Evolutionary conservation across 2,797 vertebrate species (phyloP).

Genomic region (Muscicapa comitata): DNA sequence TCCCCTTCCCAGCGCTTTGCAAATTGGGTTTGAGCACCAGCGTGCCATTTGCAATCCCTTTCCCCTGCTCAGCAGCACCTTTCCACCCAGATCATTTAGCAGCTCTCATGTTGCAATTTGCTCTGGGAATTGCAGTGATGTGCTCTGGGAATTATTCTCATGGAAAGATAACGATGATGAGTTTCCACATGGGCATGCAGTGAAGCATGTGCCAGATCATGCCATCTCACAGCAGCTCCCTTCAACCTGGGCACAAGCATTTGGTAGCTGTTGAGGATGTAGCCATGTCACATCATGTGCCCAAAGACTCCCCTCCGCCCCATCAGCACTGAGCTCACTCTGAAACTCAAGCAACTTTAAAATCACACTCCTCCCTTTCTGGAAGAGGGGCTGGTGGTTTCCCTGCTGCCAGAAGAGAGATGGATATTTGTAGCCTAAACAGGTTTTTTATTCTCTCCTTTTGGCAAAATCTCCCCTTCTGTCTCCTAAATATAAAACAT

Average conservation of each 20-base stretch:
- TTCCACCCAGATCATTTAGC: not conserved
- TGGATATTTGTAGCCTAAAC: conserved; percentile 39
- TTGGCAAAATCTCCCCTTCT: conserved; percentile 51
- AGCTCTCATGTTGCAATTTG: not conserved
- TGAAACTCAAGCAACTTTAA: not conserved
- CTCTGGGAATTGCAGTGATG: not conserved
- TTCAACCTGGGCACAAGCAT: fast-evolving
- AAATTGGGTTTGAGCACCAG: not conserved
- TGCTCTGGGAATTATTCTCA: not conserved
- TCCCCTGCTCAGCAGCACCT: not conserved
- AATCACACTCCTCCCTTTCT: not conserved
- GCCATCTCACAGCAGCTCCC: not conserved
- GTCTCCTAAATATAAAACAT: conserved; percentile 69
- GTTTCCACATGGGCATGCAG: not conserved
- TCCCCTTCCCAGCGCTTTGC: not conserved
- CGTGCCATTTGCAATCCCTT: fast-evolving
- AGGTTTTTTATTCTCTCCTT: conserved; percentile 33
- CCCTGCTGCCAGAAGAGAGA: conserved; percentile 37
- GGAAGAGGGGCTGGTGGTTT: conserved; percentile 3
- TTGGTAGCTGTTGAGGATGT: not conserved
- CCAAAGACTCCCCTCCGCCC: fast-evolving
- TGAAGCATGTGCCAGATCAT: fast-evolving
- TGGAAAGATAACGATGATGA: not conserved
- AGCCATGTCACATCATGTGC: fast-evolving
- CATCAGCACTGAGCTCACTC: fast-evolving